These are phyloP conservation scores for Chaenogobius annularis DNA, from an alignment of 2,113 vertebrate genomes.

Conservation along the genomic window DNA sequence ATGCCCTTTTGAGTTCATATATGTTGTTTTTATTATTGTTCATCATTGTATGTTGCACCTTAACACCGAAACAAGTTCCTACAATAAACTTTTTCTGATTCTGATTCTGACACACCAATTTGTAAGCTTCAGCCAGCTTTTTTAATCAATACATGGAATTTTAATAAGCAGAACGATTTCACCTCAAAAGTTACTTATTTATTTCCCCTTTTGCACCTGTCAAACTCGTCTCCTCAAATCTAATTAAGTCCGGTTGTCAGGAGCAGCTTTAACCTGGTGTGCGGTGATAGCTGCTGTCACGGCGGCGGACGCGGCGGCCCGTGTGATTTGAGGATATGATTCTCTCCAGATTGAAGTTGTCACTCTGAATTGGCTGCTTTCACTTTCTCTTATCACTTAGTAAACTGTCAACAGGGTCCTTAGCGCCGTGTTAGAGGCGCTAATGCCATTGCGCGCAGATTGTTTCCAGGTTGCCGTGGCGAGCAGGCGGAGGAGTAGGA, in stretches of 20 bases:
- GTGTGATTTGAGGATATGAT: background rate
- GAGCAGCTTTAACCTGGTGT: background rate
- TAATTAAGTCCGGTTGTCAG: background rate
- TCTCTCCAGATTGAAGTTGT: conserved; percentile 1
- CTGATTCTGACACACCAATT: no score
- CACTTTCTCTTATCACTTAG: background rate
- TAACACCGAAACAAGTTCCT: no score
- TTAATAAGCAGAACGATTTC: no score
- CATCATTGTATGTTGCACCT: no score
- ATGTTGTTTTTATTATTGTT: no score
- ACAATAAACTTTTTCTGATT: no score
- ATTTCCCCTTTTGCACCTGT: background rate
- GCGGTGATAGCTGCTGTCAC: background rate
- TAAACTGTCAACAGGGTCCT: background rate
- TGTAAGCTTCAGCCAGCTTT: no score
- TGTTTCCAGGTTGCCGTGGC: background rate
- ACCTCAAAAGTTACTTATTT: background rate
- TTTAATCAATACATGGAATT: no score
- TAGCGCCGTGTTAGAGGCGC: background rate
- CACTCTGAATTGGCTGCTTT: conserved; percentile 3
- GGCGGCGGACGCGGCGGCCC: background rate
- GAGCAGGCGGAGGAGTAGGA: background rate
- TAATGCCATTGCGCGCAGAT: background rate
- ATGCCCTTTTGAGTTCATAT: no score
- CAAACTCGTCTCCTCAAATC: background rate